These are phyloP conservation scores for Narcine bancroftii DNA, from an alignment of 2,113 vertebrate species.

Conservation along the genomic window DNA sequence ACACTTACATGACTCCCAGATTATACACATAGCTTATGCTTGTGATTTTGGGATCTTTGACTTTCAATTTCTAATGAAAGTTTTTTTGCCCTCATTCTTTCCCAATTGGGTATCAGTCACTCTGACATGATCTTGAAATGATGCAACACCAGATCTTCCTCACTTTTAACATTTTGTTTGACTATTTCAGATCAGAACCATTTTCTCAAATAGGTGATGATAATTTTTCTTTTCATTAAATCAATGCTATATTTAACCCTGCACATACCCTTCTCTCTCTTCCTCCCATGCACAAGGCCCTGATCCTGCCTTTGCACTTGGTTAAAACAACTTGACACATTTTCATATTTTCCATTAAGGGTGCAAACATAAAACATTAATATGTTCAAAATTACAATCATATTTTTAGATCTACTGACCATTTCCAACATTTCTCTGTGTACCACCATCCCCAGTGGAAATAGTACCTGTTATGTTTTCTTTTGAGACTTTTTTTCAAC, in stretches of 20 bases:
- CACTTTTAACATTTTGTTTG: background rate
- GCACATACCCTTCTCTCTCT: background rate
- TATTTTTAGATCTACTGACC: too few species aligned
- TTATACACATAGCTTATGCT: background rate
- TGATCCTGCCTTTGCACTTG: too few species aligned
- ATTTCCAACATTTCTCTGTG: background rate
- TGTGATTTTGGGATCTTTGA: background rate
- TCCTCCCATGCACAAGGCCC: background rate
- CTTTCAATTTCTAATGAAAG: background rate
- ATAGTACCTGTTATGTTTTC: background rate
- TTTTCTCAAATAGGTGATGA: background rate
- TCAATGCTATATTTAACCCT: background rate
- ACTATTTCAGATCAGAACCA: background rate
- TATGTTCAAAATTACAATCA: too few species aligned
- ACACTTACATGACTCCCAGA: background rate
- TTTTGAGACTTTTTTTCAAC: too few species aligned
- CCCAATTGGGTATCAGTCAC: background rate
- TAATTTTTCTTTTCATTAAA: background rate
- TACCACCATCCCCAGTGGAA: background rate
- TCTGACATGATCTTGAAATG: background rate
- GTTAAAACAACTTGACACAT: background rate
- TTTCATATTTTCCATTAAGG: background rate
- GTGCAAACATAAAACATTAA: too few species aligned
- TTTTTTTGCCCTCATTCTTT: background rate
- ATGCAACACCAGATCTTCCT: background rate